phyloP scores from a whole-genome alignment of 2,113 vertebrate species.

The Uria aalge region DNA sequence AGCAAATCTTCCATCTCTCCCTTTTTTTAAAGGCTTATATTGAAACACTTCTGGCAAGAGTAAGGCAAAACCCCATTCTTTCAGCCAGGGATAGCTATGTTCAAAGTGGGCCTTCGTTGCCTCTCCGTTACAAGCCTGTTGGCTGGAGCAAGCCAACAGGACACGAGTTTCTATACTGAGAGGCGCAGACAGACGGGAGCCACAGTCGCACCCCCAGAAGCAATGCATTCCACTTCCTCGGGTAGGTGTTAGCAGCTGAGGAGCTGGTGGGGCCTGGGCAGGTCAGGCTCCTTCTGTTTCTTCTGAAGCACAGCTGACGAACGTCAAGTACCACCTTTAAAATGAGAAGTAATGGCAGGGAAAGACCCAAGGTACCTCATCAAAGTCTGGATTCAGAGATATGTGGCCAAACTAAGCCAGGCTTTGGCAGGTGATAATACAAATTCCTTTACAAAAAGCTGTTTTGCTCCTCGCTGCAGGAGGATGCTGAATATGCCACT shows the following conservation, averaged over 20 bases:
- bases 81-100: neutral
- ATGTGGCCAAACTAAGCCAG: neutral
- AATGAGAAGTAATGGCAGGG: neutral
- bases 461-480: neutral
- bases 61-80: neutral
- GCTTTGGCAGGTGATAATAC: neutral
- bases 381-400: neutral
- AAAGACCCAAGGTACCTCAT: neutral
- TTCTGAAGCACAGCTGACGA: neutral
- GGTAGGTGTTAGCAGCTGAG: neutral
- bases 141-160: neutral
- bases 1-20: neutral
- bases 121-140: neutral
- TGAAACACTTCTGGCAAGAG: neutral
- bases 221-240: rapidly evolving
- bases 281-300: neutral
- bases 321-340: neutral
- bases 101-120: neutral
- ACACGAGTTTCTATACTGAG: neutral
- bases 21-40: neutral
- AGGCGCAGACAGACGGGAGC: rapidly evolving
- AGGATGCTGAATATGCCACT: neutral
- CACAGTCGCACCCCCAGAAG: neutral
- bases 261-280: neutral
- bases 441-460: neutral